Evolutionary conservation across 2,797 vertebrate species (phyloP), one percentile per base, ranked within the genome.

Genomic region (Merluccius polli): DNA sequence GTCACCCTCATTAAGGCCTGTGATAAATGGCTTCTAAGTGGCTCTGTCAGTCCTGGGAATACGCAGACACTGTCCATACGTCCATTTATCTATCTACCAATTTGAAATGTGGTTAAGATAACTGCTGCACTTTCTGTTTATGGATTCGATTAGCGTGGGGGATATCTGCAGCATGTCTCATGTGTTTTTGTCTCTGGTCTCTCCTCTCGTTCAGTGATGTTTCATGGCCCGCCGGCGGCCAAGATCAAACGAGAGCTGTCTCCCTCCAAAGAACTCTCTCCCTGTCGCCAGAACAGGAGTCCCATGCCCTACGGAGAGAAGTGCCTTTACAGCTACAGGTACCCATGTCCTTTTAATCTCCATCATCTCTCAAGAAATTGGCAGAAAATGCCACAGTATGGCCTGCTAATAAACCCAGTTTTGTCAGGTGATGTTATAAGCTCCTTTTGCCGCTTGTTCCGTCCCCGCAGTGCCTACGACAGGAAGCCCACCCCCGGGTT

Each of bases 241-340:
- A 99, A 99, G 93, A 96, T 99, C 94, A 99, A 99, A 87, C 93
- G 97, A 72, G 97, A 99, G 91, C 92, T 95, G 87, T 95, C 94
- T 87, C 94, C 95, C 27, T 95, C 96, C 86, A 95, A 95, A 2
- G 95, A 97, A 86, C 91, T 96, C 80, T 96, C 95, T 0, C 95
- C 96, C 85, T 98, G 97, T 85, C 95, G 94, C 88, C 96, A 95
- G 7, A 94, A 97, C 88, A 92, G 95, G 92, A 95, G 94, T 91
- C 94, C 96, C 70, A 94, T 95, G 88, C 93, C 92, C 90, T 98
- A 97, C 71, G 94, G 95, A 94, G 97, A 99, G 93, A 99, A 98
- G 96, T 98, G 97, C 97, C 97, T 98, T 96, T 98, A 98, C 95
- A 98, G 95, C 93, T 97, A 97, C 94, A 98, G 97, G 97, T 99